Base-by-base conservation (phyloP, 2,113 vertebrate species). In the Canis aureus region DNA sequence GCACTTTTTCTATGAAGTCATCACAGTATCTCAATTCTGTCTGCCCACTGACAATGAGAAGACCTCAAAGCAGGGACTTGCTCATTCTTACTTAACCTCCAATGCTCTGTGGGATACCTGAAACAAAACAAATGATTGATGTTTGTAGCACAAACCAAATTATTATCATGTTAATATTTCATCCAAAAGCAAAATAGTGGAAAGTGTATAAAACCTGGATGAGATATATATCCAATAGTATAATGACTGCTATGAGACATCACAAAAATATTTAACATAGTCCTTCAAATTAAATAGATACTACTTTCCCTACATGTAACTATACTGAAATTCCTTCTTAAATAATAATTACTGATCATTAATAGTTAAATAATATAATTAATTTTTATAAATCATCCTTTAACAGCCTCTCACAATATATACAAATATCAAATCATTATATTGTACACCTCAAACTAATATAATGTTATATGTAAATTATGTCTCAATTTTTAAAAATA, bases 231-330 rank as follows among this genome's bases (percentile, higher is more conserved):
- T 13, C 71, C 49, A 88, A 35, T 1, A 76, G n/a, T 35, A 94
- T 27, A 27, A 62, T 32, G 43, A 86, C 86, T 91, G 51, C 71
- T 89, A 27, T 43, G 22, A 84, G 86, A 91, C 93, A 73, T 53
- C n/a, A 69, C 80, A 89, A 76, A 74, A 64, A 78, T 64, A 89
- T 51, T 64, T 71, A 74, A 88, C 19, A 53, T 55, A 84, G n/a
- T 69, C 32, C 62, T 94, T 83, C 96, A 93, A 98, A 89, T 71
- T 78, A 85, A 90, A 67, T 13, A n/a, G 25, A 49, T 23, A 66
- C 6, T 32, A 66, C 82, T 93, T 78, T 32, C 74, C 55, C 51
- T 57, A 23, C 9, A 95, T 51, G 82, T 4, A 76, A 32, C 10
- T 80, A 25, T 85, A 90, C 23, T 91, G 69, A 97, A 86, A 94